Evolutionary conservation across 2,888 invertebrate genomes (phyloP), one percentile per base, ranked within the genome.

Genomic region (Bombylius discolor): DNA sequence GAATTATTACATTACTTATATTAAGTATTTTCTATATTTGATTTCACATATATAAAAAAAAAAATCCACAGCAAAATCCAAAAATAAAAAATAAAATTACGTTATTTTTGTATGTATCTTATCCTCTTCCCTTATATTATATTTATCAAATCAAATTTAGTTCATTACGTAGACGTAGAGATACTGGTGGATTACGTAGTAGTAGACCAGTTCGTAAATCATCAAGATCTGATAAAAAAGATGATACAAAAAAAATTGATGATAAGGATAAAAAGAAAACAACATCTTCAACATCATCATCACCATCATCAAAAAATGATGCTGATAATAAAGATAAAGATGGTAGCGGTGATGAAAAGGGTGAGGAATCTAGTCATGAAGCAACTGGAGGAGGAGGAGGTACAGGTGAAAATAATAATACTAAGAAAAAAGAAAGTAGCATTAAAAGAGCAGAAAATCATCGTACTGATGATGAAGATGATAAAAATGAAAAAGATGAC

Each of bases 101-200:
- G 39, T 4, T 5, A 42, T 42, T 23, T 4, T 7, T 42, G 39
- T 42, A 42, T 56, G 57, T 61, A 58, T 62, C 59, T 58, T 60
- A 61, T 61, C 58, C 56, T 58, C 58, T 11, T 42, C 39, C 12
- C 39, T 36, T 11, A 11, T 42, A 42, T 42, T 11, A 11, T 42
- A 11, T 5, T 42, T 42, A 42, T 5, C 12, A 42, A 42, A 5
- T 11, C 39, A 58, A 61, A 60, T 59, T 59, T 67, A 73, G 72
- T 70, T 71, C 72, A 61, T 70, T 73, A 65, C 69, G 72, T 54
- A 71, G 70, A 58, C 70, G 68, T 62, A 70, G 70, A 62, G 65
- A 68, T 63, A 67, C 62, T 60, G 66, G 65, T 64, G 67, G 62
- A 52, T 63, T 60, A 34, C 59, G 61, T 51, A 57, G 52, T 23